phyloP scores from a whole-genome alignment of 2,888 invertebrate genomes.

The Apodemia mormo region DNA sequence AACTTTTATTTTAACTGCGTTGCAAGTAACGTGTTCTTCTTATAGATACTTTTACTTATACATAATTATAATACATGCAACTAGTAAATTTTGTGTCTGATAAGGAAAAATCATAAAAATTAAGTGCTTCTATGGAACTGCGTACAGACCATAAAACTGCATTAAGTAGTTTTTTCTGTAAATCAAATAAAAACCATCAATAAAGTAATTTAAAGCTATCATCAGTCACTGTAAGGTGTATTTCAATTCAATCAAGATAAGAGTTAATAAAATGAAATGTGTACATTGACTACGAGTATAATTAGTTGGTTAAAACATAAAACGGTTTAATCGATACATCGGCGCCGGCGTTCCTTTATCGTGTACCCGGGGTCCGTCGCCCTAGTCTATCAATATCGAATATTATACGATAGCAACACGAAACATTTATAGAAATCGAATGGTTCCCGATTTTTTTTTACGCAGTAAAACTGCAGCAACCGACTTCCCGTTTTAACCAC shows the following conservation, averaged over 20 bases:
- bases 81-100: not conserved
- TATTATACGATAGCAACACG: not conserved
- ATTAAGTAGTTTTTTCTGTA: constrained; percentile 2
- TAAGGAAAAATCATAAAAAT: not conserved
- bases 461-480: too few relatives aligned
- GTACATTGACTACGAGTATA: constrained; percentile 24
- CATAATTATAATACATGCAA: too few relatives aligned
- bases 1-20: too few relatives aligned
- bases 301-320: constrained; percentile 59
- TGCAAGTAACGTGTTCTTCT: too few relatives aligned
- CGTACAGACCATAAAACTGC: not conserved
- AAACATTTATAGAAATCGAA: too few relatives aligned
- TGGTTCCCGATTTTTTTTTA: too few relatives aligned
- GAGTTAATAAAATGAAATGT: constrained; percentile 7
- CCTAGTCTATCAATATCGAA: not conserved
- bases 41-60: too few relatives aligned
- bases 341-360: constrained; percentile 46
- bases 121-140: not conserved
- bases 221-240: constrained; percentile 3
- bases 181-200: not conserved
- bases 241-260: constrained; percentile 12
- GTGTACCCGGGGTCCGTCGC: not conserved
- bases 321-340: constrained; percentile 51
- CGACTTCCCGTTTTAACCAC: too few relatives aligned
- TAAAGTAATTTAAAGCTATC: constrained; percentile 1